Evolutionary conservation across 2,113 vertebrate species (phyloP), one percentile per base, ranked within the genome.

Genomic region (Ranitomeya variabilis): DNA sequence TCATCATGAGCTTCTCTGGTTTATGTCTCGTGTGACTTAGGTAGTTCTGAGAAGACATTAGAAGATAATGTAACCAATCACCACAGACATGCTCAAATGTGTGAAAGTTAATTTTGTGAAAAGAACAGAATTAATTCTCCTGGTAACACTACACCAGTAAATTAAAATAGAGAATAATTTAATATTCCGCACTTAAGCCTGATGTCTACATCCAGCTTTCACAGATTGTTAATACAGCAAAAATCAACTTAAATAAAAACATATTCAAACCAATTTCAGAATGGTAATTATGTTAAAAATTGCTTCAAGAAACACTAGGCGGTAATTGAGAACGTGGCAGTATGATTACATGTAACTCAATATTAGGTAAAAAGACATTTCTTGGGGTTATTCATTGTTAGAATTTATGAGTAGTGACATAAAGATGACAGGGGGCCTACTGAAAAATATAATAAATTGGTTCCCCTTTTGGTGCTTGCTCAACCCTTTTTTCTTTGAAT

Each of bases 21-120:
- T 80, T n/a, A 21, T 9, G 54, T 59, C 54, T 55, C 57, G 23
- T 54, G 55, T 81, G 59, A n/a, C 80, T 62, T 26, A 16, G 16
- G 57, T 15, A 12, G 19, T 60, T 16, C 80, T 62, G 59, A 37
- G 57, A 62, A 82, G 80, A 82, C 57, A 71, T 71, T 54, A 85
- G 52, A 73, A 16, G 66, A 85, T 71, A 73, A 69, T 85, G 21
- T 71, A 84, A n/a, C 66, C 69, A 85, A 85, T 85, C 83, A 85
- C 66, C 57, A 71, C 83, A 73, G 67, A 73, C 67, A 85, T 73
- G n/a, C 83, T 37, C 31, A 60, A 57, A 78, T 45, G 73, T 79
- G 31, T 86, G 85, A 76, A 78, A 78, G 57, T 66, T 86, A 86
- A 86, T 86, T 86, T 86, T 78, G 51, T 64, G 73, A 64, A 78